Evolutionary conservation across 2,888 invertebrate species (phyloP).

Genomic region (Volucella inflata): DNA sequence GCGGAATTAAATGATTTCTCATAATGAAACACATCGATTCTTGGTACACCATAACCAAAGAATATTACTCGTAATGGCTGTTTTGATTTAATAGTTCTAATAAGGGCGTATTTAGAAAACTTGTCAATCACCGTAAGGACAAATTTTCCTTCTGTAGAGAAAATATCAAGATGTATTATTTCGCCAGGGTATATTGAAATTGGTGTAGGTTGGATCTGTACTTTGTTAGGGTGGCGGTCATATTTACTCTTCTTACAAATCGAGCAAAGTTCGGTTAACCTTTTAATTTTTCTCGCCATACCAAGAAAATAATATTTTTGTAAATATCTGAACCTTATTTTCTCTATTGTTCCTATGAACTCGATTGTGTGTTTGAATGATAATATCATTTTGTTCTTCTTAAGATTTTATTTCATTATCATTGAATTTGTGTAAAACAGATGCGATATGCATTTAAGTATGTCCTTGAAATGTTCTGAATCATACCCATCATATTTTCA

Average conservation of each 20-base stretch:
- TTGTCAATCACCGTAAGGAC: constrained; percentile 16
- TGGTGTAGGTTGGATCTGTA: too few relatives aligned
- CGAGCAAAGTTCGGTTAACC: neutral
- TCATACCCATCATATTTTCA: constrained; percentile 33
- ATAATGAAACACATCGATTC: constrained; percentile 8
- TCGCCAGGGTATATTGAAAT: constrained; percentile 16
- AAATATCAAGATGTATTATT: constrained; percentile 25
- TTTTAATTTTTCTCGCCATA: constrained; percentile 29
- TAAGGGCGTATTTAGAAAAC: constrained; percentile 11
- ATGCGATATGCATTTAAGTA: too few relatives aligned
- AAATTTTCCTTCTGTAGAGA: constrained; percentile 2
- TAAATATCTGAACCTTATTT: too few relatives aligned
- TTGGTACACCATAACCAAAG: constrained; percentile 1
- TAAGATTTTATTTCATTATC: constrained; percentile 4
- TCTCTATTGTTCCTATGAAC: neutral
- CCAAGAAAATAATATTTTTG: too few relatives aligned
- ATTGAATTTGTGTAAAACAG: constrained; percentile 20
- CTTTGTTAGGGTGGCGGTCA: neutral
- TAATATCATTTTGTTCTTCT: constrained; percentile 4
- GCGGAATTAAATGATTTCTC: constrained; percentile 20
- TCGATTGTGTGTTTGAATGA: too few relatives aligned
- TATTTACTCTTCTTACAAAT: constrained; percentile 7
- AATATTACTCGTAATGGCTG: constrained; percentile 9
- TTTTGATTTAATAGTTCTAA: neutral
- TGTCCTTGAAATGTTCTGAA: too few relatives aligned